Conservation (phyloP, 2,113 vertebrate genomes). For the Pseudorectes ferrugineus region DNA sequence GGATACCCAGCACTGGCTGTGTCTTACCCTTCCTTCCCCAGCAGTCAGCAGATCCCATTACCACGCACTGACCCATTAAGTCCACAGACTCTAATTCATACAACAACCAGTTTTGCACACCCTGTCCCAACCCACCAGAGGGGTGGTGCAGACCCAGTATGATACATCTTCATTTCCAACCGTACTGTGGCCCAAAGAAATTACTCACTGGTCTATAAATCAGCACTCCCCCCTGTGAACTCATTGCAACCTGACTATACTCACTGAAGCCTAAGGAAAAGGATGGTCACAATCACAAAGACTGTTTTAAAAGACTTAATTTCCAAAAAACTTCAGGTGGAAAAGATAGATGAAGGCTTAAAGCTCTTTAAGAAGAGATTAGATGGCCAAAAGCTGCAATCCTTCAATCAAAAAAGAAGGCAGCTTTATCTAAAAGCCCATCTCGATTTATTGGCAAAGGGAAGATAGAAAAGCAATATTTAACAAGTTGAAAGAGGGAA, state of each 20-base stretch:
- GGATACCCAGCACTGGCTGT: not conserved
- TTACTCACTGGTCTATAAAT: not conserved
- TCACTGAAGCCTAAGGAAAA: not conserved
- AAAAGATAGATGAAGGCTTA: not conserved
- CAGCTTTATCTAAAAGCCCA: constrained; percentile 26
- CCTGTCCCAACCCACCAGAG: not conserved
- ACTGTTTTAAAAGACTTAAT: not conserved
- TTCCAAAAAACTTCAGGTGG: not conserved
- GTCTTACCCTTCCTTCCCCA: not conserved
- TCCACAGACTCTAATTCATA: not conserved
- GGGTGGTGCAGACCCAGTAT: rapidly evolving
- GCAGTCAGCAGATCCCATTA: rapidly evolving
- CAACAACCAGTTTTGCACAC: not conserved
- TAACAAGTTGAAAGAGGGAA: constrained; percentile 16
- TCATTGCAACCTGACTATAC: not conserved
- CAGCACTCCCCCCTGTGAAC: not conserved
- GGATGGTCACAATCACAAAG: not conserved
- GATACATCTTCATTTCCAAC: not conserved
- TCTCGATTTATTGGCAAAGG: not conserved
- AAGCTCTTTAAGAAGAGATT: not conserved
- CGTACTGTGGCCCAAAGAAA: not conserved
- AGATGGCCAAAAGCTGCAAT: constrained; percentile 8
- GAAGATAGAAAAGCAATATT: not conserved
- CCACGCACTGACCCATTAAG: rapidly evolving
- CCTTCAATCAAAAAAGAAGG: constrained; percentile 9